phyloP scores from a whole-genome alignment of 64 coral and sea anemone genomes.

The Montipora capricornis region DNA sequence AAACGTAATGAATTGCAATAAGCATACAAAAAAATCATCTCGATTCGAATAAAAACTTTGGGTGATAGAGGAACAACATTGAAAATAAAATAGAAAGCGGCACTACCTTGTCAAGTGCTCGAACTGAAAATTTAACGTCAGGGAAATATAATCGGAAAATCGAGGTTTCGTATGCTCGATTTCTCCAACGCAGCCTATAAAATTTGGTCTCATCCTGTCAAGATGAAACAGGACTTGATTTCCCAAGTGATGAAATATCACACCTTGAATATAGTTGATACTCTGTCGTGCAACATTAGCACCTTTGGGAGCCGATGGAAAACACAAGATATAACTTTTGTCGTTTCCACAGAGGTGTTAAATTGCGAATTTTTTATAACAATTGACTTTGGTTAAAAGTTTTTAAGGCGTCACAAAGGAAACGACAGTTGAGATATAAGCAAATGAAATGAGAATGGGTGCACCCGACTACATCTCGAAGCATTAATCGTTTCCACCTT shows the following conservation, averaged over 20 bases:
- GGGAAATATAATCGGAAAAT: too few species aligned
- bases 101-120: neutral
- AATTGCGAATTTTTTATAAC: neutral
- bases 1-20: neutral
- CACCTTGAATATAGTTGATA: neutral
- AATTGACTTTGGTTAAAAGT: neutral
- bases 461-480: neutral
- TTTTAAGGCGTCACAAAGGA: neutral
- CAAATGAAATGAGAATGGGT: neutral
- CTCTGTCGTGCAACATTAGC: neutral
- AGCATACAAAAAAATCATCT: neutral
- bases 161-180: neutral
- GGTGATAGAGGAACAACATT: neutral
- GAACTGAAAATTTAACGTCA: neutral
- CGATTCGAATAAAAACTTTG: neutral
- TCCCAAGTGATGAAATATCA: slow-evolving; percentile 4
- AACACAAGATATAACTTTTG: neutral
- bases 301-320: neutral
- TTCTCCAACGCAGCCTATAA: neutral
- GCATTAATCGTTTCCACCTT: slow-evolving; percentile 23
- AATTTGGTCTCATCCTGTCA: neutral
- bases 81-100: neutral
- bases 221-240: neutral
- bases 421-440: too few species aligned
- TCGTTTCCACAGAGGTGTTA: neutral